Evolutionary conservation across 2,888 invertebrate species (phyloP).

Genomic region (Leptopterna dolabrata): DNA sequence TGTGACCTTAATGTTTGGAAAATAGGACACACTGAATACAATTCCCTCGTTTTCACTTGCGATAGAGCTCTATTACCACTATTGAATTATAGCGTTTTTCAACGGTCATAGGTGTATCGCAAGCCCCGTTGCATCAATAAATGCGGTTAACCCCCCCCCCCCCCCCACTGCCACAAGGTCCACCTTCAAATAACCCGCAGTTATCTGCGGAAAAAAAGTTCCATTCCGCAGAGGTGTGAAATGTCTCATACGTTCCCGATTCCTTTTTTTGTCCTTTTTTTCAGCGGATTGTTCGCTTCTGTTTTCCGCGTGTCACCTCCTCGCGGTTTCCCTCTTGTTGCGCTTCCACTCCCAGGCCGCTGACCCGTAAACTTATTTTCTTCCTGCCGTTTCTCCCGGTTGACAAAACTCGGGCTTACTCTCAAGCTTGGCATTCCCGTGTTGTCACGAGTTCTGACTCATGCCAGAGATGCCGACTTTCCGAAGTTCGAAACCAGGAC

Average conservation of each 20-base stretch:
- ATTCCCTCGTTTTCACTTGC: too few species aligned
- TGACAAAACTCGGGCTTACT: neutral
- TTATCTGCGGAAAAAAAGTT: neutral
- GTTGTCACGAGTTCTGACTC: too few species aligned
- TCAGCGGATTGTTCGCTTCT: constrained; percentile 30
- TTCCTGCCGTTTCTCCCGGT: neutral
- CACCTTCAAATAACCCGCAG: neutral
- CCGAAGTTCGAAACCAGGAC: too few species aligned
- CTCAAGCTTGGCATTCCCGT: neutral
- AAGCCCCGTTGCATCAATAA: neutral
- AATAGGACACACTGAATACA: too few species aligned
- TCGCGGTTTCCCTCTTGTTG: constrained; percentile 20
- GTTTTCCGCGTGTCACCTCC: constrained; percentile 19
- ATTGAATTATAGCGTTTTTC: too few species aligned
- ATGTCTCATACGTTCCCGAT: constrained; percentile 23
- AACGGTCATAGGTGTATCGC: too few species aligned
- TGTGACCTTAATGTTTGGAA: too few species aligned
- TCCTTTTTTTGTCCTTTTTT: neutral
- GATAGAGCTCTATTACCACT: too few species aligned
- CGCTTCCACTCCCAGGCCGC: constrained; percentile 26
- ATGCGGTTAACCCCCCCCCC: too few species aligned
- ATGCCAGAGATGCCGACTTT: too few species aligned
- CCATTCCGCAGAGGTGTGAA: neutral
- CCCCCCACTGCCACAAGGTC: neutral
- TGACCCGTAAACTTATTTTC: constrained; percentile 44